Conservation (phyloP, 23 tunicate species). For the Trididemnum nubilum region DNA sequence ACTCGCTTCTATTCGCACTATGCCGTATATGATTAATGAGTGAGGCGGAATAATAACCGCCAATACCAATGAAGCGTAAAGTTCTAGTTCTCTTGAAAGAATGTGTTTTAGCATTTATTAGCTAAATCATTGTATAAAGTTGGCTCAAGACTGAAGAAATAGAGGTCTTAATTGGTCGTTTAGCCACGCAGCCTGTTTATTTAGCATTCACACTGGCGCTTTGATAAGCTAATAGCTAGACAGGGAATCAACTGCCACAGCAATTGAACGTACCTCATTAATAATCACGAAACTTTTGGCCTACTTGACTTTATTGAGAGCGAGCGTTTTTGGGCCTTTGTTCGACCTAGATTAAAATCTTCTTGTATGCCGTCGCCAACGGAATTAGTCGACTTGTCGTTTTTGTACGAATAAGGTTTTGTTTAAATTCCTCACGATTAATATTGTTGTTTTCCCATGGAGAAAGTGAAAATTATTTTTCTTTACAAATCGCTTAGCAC, state of each 20-base stretch:
- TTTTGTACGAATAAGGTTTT: background rate
- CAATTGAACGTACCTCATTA: constrained; percentile 15
- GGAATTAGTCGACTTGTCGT: background rate
- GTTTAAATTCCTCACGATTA: constrained; percentile 27
- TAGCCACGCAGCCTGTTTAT: background rate
- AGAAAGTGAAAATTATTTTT: background rate
- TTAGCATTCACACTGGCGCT: background rate
- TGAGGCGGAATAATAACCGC: too few species aligned
- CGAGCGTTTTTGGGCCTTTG: constrained; percentile 17
- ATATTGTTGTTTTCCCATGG: constrained; percentile 22
- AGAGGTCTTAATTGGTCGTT: background rate
- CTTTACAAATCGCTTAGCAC: background rate
- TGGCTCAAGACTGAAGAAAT: too few species aligned
- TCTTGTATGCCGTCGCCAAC: constrained; percentile 4
- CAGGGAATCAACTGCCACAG: background rate
- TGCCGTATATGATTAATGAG: too few species aligned
- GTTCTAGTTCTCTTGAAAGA: too few species aligned
- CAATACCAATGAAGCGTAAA: too few species aligned
- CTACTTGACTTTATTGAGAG: background rate
- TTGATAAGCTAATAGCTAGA: background rate
- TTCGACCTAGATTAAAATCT: constrained; percentile 15
- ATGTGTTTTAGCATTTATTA: too few species aligned
- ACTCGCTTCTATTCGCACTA: too few species aligned
- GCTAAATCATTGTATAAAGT: too few species aligned
- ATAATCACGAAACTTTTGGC: constrained; percentile 26